Percentiles rank a stretch among this genome's conserved stretches.
Evolutionary conservation across 2,888 invertebrate genomes (phyloP).

Genomic region (Nowickia ferox): DNA sequence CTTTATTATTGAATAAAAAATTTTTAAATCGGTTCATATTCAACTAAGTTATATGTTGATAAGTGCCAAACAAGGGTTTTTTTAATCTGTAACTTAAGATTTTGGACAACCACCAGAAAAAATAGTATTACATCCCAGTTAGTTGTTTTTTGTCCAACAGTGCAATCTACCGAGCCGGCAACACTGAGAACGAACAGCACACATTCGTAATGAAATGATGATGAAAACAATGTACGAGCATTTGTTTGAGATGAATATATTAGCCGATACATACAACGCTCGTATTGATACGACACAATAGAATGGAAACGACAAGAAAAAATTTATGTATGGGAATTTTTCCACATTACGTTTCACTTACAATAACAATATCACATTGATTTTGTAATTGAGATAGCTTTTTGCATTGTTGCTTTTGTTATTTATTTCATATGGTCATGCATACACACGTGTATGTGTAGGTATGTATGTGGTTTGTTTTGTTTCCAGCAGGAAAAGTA

Average conservation of each 20-base stretch:
- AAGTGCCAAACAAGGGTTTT: too few relatives aligned
- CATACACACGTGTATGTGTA: constrained; percentile 12
- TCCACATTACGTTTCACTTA: constrained; percentile 43
- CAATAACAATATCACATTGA: constrained; percentile 54
- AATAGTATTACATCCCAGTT: neutral
- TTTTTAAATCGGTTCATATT: too few relatives aligned
- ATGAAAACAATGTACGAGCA: constrained; percentile 22
- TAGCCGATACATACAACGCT: neutral
- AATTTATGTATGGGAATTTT: constrained; percentile 55
- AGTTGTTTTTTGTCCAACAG: neutral
- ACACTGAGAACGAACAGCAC: neutral
- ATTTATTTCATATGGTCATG: neutral
- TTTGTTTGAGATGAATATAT: constrained; percentile 13
- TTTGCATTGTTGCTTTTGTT: constrained; percentile 29
- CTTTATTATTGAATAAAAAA: too few relatives aligned
- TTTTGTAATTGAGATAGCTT: constrained; percentile 59
- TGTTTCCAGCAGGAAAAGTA: too few relatives aligned
- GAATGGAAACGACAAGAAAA: constrained; percentile 25
- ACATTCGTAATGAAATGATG: constrained; percentile 11
- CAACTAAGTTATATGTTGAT: too few relatives aligned
- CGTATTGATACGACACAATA: constrained; percentile 25
- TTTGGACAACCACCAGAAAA: neutral
- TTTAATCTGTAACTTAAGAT: too few relatives aligned
- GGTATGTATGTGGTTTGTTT: neutral
- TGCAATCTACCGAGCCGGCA: neutral